Evolutionary conservation across 2,888 invertebrate genomes (phyloP), one percentile per base, ranked within the genome.

Genomic region (Luperina nickerlii): DNA sequence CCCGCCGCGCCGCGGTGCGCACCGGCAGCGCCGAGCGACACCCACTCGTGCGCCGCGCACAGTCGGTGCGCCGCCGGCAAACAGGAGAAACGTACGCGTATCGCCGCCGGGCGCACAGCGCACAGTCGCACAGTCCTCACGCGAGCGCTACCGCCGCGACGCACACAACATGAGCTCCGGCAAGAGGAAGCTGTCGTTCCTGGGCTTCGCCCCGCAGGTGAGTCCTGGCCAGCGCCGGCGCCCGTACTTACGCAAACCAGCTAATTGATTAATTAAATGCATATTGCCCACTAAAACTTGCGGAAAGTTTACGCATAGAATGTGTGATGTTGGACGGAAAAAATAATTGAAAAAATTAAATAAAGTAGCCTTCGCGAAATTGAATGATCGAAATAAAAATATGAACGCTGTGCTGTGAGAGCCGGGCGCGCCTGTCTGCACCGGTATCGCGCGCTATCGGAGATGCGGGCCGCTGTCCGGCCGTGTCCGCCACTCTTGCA

Each of bases 101-200:
- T 60, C 78, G 66, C 71, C 54, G 65, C 71, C 20, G 63, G 79
- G 60, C 77, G 76, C 72, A 78, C 76, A 66, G 68, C 78, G 79
- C 72, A 15, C 45, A 60, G 42, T 18, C 71, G 57, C n/a, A 42
- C 70, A 60, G 42, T n/a, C 2, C 2, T 20, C 4, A n/a, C 71
- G 71, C 60, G 71, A 62, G 70, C 73, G 66, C 71, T 42, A 57
- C 51, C 60, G 32, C 70, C 66, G 79, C 69, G 81, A 77, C 77
- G 73, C 76, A 80, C 84, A 79, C 87, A 67, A 45, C 85, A 96
- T 96, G 96, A 95, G 97, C 90, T 97, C 97, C 90, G 97, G 97
- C 92, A 97, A 97, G 92, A 97, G 98, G 94, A 98, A 98, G 93
- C 96, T 98, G 78, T 98, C 98, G 74, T 98, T 98, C 94, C 97